phyloP scores from a whole-genome alignment of 1,140 invertebrate species.

The Habropoda laboriosa region DNA sequence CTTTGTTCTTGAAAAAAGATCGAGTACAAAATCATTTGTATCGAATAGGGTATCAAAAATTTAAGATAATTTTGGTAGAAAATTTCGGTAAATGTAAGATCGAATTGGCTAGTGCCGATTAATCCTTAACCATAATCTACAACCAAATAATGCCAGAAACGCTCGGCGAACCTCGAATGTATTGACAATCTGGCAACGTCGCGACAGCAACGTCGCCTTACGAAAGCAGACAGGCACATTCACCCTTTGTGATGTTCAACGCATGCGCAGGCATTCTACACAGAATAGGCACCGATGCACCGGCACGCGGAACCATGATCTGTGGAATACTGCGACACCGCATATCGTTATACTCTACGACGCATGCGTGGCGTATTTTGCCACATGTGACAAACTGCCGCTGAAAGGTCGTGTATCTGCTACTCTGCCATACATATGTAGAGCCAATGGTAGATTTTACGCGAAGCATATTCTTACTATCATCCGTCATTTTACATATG shows the following conservation, averaged over 20 bases:
- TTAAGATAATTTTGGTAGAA: neutral
- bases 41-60: neutral
- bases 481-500: conserved; percentile 49
- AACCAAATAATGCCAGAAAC: conserved; percentile 47
- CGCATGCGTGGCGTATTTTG: conserved; percentile 56
- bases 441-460: conserved; percentile 49
- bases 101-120: conserved; percentile 32
- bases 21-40: neutral
- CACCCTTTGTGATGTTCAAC: conserved; percentile 54
- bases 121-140: conserved; percentile 49
- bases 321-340: conserved; percentile 50
- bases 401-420: conserved; percentile 57
- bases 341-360: conserved; percentile 33
- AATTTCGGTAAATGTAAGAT: conserved; percentile 14
- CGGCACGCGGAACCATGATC: conserved; percentile 60
- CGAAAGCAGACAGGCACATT: conserved; percentile 62
- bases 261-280: conserved; percentile 55
- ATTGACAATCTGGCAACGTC: conserved; percentile 55
- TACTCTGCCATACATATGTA: conserved; percentile 57
- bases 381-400: conserved; percentile 68
- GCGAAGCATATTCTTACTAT: conserved; percentile 57
- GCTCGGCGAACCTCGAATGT: conserved; percentile 38
- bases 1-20: neutral
- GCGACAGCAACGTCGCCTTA: conserved; percentile 52
- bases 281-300: conserved; percentile 41